phyloP scores from a whole-genome alignment of 2,797 vertebrate species.

The Girardinus metallicus region DNA sequence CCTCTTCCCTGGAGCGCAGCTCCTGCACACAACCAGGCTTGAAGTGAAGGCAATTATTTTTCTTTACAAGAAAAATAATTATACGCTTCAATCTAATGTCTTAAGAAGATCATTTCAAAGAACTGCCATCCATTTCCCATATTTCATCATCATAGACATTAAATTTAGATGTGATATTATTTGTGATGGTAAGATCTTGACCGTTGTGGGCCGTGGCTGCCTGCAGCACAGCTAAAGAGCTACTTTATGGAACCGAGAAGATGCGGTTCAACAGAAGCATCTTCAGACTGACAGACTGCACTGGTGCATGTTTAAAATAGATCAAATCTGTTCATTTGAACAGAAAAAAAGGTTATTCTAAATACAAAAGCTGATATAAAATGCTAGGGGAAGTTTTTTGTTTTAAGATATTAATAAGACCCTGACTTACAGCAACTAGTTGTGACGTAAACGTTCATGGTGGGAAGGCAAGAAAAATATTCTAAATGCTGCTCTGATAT shows the following conservation, averaged over 20 bases:
- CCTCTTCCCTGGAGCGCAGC: conserved; percentile 93
- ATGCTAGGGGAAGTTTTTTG: background rate
- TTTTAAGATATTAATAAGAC: background rate
- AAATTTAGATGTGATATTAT: too few relatives aligned
- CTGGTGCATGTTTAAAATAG: background rate
- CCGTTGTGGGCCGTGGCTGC: too few relatives aligned
- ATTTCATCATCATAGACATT: too few relatives aligned
- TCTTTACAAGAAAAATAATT: too few relatives aligned
- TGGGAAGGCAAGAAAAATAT: background rate
- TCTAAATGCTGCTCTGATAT: background rate
- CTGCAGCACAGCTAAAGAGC: background rate
- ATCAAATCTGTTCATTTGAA: background rate
- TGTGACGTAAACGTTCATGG: background rate
- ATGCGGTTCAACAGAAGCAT: background rate
- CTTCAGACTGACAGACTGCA: background rate
- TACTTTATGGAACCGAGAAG: background rate
- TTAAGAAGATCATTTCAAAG: too few relatives aligned
- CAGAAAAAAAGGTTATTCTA: background rate
- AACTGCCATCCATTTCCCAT: too few relatives aligned
- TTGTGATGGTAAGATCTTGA: too few relatives aligned
- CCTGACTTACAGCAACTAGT: background rate
- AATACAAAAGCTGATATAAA: background rate
- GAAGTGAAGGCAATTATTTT: background rate
- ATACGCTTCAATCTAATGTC: too few relatives aligned
- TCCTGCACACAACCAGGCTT: conserved; percentile 78